phyloP scores from a whole-genome alignment of 2,797 vertebrate species.

The Argya squamiceps region DNA sequence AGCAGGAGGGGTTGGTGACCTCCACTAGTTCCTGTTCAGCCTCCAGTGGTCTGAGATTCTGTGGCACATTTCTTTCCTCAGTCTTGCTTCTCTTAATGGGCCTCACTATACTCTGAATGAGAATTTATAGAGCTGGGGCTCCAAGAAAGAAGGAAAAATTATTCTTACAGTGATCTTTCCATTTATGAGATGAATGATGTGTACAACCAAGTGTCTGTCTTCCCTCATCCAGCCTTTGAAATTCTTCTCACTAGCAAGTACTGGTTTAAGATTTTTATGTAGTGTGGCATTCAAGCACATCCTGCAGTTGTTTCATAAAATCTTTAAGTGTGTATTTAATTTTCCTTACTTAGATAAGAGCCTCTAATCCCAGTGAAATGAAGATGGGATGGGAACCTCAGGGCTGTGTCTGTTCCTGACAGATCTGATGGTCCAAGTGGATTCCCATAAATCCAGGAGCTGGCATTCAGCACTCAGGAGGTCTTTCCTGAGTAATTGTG shows the following conservation, averaged over 20 bases:
- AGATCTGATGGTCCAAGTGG: neutral
- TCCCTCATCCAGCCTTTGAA: neutral
- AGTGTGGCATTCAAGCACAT: neutral
- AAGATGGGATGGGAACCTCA: rapidly evolving
- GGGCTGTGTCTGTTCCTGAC: neutral
- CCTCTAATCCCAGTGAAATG: neutral
- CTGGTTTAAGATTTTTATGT: neutral
- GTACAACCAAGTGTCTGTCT: neutral
- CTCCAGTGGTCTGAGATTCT: neutral
- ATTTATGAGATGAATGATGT: neutral
- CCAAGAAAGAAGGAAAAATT: neutral
- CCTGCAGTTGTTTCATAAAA: neutral
- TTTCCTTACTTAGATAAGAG: neutral
- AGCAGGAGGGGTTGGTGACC: rapidly evolving
- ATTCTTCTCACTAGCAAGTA: neutral
- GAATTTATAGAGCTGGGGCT: neutral
- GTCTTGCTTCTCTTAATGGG: neutral
- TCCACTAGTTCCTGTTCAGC: neutral
- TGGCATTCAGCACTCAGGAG: rapidly evolving
- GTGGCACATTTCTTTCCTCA: neutral
- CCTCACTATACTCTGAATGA: neutral
- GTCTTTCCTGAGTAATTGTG: neutral
- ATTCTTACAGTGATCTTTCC: neutral
- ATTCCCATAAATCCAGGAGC: neutral
- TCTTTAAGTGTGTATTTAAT: neutral